phyloP scores from a whole-genome alignment of 2,113 vertebrate genomes.

The Centrocercus urophasianus region DNA sequence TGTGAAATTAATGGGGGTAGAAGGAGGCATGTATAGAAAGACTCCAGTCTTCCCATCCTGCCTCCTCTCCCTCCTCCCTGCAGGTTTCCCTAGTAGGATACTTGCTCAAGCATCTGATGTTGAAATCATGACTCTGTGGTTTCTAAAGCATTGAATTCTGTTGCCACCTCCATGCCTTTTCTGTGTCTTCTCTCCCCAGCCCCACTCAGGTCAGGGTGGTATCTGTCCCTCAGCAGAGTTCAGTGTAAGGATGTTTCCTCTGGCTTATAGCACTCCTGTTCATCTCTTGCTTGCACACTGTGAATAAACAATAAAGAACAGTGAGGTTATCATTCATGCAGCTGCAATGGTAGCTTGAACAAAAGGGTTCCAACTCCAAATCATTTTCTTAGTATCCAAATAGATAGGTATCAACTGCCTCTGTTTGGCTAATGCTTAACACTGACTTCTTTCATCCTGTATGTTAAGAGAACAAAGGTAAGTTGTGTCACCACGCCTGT shows the following conservation, averaged over 20 bases:
- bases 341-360: neutral
- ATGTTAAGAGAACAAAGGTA: slow-evolving; percentile 12
- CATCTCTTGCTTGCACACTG: neutral
- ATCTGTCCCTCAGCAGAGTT: neutral
- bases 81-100: neutral
- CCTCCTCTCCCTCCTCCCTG: neutral
- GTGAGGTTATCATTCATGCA: neutral
- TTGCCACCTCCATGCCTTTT: neutral
- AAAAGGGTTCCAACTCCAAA: neutral
- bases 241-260: neutral
- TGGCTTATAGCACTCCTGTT: neutral
- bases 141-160: neutral
- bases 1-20: neutral
- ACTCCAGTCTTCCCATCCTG: neutral
- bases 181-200: neutral
- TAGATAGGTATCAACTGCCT: neutral
- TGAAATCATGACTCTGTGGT: neutral
- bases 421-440: slow-evolving; percentile 23
- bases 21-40: neutral
- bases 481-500: slow-evolving; percentile 18
- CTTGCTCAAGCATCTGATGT: neutral
- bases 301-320: neutral
- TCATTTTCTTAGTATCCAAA: neutral
- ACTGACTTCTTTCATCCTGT: neutral
- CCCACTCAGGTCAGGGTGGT: neutral